Evolutionary conservation across 2,113 vertebrate species (phyloP), one percentile per base, ranked within the genome.

Genomic region (Columba livia): DNA sequence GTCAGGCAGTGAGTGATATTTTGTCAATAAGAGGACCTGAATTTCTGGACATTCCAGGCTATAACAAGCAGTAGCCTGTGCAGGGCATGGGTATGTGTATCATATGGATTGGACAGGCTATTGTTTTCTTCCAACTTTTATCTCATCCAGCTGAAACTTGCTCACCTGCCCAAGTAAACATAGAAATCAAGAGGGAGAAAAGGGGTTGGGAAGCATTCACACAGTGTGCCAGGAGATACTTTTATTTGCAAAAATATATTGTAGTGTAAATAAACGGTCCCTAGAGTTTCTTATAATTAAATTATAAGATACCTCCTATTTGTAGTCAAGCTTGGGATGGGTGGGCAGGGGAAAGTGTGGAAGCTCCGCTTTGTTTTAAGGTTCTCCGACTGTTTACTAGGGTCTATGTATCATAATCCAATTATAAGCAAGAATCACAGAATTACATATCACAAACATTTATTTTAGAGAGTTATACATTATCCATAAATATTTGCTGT

Each of bases 201-300:
- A 87, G 13, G 6, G 6, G 1, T 53, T 47, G 16, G 24, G 24
- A 82, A 67, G 6, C 3, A 17, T 91, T 42, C 26, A 72, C 24
- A 15, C 28, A 92, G 11, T 16, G 15, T 50, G 84, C 38, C 11
- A 93, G 19, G 29, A 57, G 18, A 85, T 4, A 6, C 3, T 50
- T 36, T 71, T 90, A 28, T 83, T 88, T 75, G 57, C 29, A 80
- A 83, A 95, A 90, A 65, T 18, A 79, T 94, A 38, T 66, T 91
- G 50, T 74, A 86, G 38, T 69, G 9, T 40, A 95, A 47, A 95
- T 79, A 81, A 17, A 51, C 64, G 20, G 10, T 83, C 85, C 28
- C 61, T 93, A 34, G 36, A 85, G 10, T 38, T 92, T 31, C 24
- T 74, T 66, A 56, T 47, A 94, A 88, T 54, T 94, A 79, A 97